phyloP scores from a whole-genome alignment of 1,140 invertebrate species.

The Drosophila ercepeae region DNA sequence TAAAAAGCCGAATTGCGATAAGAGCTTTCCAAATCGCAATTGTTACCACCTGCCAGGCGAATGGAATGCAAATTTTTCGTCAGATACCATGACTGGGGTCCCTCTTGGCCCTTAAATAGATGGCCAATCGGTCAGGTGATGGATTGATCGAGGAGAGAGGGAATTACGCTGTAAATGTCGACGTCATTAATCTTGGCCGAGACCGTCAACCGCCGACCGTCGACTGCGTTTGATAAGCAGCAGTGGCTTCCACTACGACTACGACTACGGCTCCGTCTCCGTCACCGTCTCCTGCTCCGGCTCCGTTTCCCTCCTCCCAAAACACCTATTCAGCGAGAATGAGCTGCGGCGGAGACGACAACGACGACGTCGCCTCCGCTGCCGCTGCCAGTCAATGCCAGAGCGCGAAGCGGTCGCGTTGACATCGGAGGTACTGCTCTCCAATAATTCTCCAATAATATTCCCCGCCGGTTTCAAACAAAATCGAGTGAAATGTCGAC shows the following conservation, averaged over 20 bases:
- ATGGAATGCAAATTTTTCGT: constrained; percentile 1
- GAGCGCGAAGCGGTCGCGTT: constrained; percentile 75
- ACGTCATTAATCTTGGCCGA: constrained; percentile 68
- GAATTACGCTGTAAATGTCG: constrained; percentile 32
- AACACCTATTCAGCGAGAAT: constrained; percentile 48
- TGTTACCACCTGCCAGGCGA: constrained; percentile 11
- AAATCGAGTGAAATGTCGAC: constrained; percentile 17
- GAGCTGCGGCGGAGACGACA: constrained; percentile 19
- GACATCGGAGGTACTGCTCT: constrained; percentile 69
- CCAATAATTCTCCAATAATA: constrained; percentile 44
- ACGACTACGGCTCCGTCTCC: constrained; percentile 18
- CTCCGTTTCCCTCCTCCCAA: constrained; percentile 15
- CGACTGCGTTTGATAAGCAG: constrained; percentile 40
- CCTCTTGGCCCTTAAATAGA: background rate
- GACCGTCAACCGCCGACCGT: constrained; percentile 24
- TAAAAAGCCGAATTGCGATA: constrained; percentile 35
- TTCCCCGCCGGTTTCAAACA: constrained; percentile 10
- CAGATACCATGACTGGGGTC: too few species aligned
- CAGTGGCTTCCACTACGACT: too few species aligned
- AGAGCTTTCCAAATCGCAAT: constrained; percentile 25
- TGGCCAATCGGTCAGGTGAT: constrained; percentile 47
- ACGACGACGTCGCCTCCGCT: constrained; percentile 17
- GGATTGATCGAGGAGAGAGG: constrained; percentile 44
- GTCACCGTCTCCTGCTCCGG: background rate
- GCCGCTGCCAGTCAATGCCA: constrained; percentile 67